These are phyloP conservation scores for Notamacropus eugenii DNA, from an alignment of 2,797 vertebrate genomes.

Conservation along the genomic window DNA sequence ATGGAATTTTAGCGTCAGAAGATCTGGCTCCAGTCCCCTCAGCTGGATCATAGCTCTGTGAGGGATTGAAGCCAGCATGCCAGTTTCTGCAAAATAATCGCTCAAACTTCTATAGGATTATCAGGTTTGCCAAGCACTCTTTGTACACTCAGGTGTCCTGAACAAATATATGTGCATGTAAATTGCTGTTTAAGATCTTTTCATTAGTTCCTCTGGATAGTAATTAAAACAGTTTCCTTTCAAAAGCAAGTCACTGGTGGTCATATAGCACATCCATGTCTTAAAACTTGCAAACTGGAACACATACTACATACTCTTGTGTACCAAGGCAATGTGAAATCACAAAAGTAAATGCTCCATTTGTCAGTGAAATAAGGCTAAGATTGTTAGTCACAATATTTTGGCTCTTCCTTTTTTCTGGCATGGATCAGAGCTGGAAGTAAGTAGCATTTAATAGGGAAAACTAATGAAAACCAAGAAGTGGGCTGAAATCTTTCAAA, in stretches of 20 bases:
- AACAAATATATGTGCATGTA: not conserved
- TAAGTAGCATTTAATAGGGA: slow-evolving; percentile 12
- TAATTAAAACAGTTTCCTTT: slow-evolving; percentile 42
- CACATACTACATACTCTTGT: not conserved
- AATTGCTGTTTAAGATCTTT: slow-evolving; percentile 33
- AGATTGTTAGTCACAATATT: slow-evolving; percentile 14
- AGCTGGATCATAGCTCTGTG: not conserved
- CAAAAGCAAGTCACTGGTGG: slow-evolving; percentile 7
- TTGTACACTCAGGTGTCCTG: not conserved
- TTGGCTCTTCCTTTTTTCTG: slow-evolving; percentile 31
- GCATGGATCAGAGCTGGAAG: slow-evolving; percentile 36
- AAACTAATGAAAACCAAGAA: slow-evolving; percentile 50
- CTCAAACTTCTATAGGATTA: not conserved
- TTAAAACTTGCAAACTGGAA: slow-evolving; percentile 31
- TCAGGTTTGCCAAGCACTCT: not conserved
- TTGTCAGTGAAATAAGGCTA: slow-evolving; percentile 17
- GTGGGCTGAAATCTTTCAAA: slow-evolving; percentile 60
- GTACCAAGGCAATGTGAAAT: slow-evolving; percentile 5
- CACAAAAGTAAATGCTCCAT: slow-evolving; percentile 21
- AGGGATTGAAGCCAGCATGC: not conserved
- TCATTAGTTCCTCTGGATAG: slow-evolving; percentile 19
- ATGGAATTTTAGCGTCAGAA: not conserved
- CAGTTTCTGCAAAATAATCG: slow-evolving; percentile 21
- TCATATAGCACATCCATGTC: slow-evolving; percentile 1
- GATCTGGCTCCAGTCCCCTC: not conserved